phyloP scores from a whole-genome alignment of 2,797 vertebrate species.

The Myiotriccus ornatus region DNA sequence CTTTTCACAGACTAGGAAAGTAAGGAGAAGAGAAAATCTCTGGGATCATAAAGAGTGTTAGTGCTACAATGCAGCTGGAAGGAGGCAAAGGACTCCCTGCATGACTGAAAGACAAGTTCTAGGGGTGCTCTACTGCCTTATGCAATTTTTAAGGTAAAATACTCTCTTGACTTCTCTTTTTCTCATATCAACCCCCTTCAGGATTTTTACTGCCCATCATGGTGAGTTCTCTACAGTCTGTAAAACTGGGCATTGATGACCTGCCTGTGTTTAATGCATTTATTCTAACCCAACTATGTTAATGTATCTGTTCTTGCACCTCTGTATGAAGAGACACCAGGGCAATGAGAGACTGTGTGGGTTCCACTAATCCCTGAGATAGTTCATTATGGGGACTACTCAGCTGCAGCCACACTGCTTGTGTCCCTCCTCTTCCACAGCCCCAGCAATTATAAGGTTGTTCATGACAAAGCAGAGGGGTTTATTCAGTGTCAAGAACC shows the following conservation, averaged over 20 bases:
- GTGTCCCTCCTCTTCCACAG: neutral
- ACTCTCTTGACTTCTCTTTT: neutral
- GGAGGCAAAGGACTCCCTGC: neutral
- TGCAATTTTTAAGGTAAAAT: neutral
- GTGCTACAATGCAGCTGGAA: neutral
- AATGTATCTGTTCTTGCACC: neutral
- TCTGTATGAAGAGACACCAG: neutral
- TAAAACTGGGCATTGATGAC: neutral
- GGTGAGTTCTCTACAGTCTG: neutral
- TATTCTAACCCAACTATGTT: neutral
- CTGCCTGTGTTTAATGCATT: neutral
- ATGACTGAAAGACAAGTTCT: neutral
- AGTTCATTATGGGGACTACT: rapidly evolving
- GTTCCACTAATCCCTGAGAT: neutral
- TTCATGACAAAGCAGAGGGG: neutral
- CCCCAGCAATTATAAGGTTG: neutral
- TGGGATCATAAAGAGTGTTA: neutral
- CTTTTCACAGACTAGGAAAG: neutral
- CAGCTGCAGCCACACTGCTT: neutral
- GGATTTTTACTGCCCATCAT: neutral
- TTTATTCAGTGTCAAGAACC: neutral
- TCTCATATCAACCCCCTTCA: neutral
- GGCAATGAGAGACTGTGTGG: neutral
- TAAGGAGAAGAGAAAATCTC: neutral
- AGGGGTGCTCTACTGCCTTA: neutral